These are phyloP conservation scores for Mystacides longicornis DNA, from an alignment of 2,888 invertebrate species.

Conservation along the genomic window DNA sequence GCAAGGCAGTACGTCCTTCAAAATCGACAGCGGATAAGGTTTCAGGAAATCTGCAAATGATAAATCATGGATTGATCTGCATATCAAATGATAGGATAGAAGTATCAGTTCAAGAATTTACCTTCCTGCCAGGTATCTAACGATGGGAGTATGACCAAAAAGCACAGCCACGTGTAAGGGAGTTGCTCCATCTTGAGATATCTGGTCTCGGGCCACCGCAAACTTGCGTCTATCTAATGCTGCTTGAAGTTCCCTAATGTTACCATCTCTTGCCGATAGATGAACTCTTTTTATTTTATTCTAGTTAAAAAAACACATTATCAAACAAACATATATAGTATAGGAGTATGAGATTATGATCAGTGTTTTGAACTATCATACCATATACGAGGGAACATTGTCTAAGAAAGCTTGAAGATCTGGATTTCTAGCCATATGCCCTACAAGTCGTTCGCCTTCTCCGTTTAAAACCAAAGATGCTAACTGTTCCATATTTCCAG, in stretches of 20 bases:
- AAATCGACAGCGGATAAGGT: constrained; percentile 72
- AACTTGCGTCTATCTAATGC: constrained; percentile 84
- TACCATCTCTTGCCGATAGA: constrained; percentile 76
- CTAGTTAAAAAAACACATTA: constrained; percentile 40
- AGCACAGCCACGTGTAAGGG: constrained; percentile 81
- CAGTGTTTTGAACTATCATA: constrained; percentile 56
- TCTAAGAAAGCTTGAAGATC: constrained; percentile 82
- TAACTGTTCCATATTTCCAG: constrained; percentile 81
- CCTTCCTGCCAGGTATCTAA: constrained; percentile 55
- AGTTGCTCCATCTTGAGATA: constrained; percentile 76
- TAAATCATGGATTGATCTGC: not conserved
- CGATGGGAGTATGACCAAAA: constrained; percentile 74
- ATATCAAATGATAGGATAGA: not conserved
- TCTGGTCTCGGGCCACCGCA: constrained; percentile 78
- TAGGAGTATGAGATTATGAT: not conserved
- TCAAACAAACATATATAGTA: not conserved
- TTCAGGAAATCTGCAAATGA: constrained; percentile 67
- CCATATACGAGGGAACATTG: constrained; percentile 83
- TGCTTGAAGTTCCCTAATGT: constrained; percentile 74
- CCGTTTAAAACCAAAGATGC: constrained; percentile 85
- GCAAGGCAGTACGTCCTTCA: constrained; percentile 78
- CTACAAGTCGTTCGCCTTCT: constrained; percentile 70
- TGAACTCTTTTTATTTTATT: constrained; percentile 87
- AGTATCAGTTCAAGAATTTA: constrained; percentile 24
- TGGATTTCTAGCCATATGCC: constrained; percentile 61